Evolutionary conservation across 1,140 invertebrate species (phyloP).

Genomic region (Sycophaga agraensis): DNA sequence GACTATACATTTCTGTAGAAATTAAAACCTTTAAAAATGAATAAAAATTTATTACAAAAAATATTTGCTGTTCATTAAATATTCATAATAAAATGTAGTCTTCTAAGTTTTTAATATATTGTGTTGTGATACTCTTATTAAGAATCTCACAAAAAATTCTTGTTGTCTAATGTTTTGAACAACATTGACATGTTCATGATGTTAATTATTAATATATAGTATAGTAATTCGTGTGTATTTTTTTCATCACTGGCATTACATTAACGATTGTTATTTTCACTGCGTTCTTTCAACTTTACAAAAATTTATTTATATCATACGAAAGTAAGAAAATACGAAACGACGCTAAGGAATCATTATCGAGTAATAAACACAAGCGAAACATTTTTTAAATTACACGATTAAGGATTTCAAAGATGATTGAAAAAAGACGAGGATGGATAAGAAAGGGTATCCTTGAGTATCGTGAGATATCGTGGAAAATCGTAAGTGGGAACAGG

Average conservation of each 20-base stretch:
- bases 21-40: conserved; percentile 20
- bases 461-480: conserved; percentile 35
- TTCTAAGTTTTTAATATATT: conserved; percentile 16
- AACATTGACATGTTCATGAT: conserved; percentile 32
- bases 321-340: conserved; percentile 60
- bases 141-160: conserved; percentile 19
- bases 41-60: conserved; percentile 23
- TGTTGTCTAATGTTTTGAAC: conserved; percentile 12
- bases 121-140: conserved; percentile 6
- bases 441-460: too few relatives aligned
- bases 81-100: conserved; percentile 13
- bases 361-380: conserved; percentile 48
- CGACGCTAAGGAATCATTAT: conserved; percentile 52
- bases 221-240: conserved; percentile 48
- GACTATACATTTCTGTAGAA: conserved; percentile 17
- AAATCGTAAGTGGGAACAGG: conserved; percentile 26
- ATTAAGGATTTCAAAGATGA: conserved; percentile 21
- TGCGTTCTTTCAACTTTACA: conserved; percentile 48
- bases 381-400: conserved; percentile 46
- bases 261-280: conserved; percentile 42
- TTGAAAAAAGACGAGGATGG: conserved; percentile 26
- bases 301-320: conserved; percentile 55
- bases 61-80: conserved; percentile 15
- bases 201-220: conserved; percentile 22
- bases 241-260: conserved; percentile 41